Percentiles rank a stretch among this genome's conserved stretches.
phyloP scores from a whole-genome alignment of 2,888 invertebrate species.

The Argyresthia goedartella region DNA sequence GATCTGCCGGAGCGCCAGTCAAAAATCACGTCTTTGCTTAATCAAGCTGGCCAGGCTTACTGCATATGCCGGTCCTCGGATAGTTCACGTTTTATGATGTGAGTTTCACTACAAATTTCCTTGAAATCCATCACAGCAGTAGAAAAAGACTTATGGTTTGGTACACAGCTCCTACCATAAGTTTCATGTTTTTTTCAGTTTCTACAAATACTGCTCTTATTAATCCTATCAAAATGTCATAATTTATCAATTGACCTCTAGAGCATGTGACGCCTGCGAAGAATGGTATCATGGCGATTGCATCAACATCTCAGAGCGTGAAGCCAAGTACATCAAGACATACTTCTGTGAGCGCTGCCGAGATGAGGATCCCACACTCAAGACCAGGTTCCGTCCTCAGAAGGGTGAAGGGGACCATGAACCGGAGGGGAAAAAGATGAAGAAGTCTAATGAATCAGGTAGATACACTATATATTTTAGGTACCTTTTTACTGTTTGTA shows the following conservation, averaged over 20 bases:
- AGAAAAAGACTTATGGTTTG: too few relatives aligned
- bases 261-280: conserved; percentile 96
- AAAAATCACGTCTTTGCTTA: conserved; percentile 87
- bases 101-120: conserved; percentile 30
- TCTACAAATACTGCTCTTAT: background rate
- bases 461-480: too few relatives aligned
- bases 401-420: conserved; percentile 56
- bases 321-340: conserved; percentile 93
- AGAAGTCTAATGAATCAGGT: too few relatives aligned
- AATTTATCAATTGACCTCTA: conserved; percentile 34
- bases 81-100: conserved; percentile 97
- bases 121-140: background rate
- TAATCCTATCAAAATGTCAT: background rate
- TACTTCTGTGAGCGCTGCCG: conserved; percentile 91
- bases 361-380: conserved; percentile 84
- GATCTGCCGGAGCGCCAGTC: conserved; percentile 91
- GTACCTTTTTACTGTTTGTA: too few relatives aligned
- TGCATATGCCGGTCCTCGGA: conserved; percentile 96
- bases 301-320: conserved; percentile 93
- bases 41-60: conserved; percentile 93
- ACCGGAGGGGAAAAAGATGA: too few relatives aligned
- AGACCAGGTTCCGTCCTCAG: conserved; percentile 69
- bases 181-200: too few relatives aligned
- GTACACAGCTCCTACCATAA: too few relatives aligned
- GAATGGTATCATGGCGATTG: conserved; percentile 99